These are phyloP conservation scores for Lithophane leautieri DNA, from an alignment of 2,888 invertebrate species.

Conservation along the genomic window DNA sequence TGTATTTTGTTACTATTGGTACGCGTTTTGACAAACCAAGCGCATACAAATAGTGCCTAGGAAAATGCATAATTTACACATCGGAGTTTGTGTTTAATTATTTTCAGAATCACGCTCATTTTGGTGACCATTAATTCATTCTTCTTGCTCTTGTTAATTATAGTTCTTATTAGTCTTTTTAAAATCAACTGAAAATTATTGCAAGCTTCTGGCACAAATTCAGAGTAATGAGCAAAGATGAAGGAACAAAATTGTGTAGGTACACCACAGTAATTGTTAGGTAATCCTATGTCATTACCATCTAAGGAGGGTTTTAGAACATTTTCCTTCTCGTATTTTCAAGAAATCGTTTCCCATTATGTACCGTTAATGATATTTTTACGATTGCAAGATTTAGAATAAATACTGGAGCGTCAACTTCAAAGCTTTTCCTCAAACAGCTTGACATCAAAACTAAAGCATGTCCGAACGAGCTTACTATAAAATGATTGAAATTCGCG, in stretches of 20 bases:
- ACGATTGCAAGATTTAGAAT: slow-evolving; percentile 3
- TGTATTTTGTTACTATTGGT: too few relatives aligned
- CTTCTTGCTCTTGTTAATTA: too few relatives aligned
- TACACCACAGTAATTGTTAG: neutral
- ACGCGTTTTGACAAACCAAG: too few relatives aligned
- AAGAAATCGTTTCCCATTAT: slow-evolving; percentile 1
- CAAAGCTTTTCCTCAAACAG: slow-evolving; percentile 41
- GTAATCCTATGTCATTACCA: slow-evolving; percentile 19
- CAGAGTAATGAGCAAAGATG: slow-evolving; percentile 5
- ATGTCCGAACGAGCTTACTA: slow-evolving; percentile 36
- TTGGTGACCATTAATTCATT: too few relatives aligned
- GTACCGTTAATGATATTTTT: slow-evolving; percentile 33
- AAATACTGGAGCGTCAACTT: slow-evolving; percentile 9
- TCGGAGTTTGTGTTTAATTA: too few relatives aligned
- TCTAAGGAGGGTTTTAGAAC: slow-evolving; percentile 2
- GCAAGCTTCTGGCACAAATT: neutral
- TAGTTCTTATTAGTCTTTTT: too few relatives aligned
- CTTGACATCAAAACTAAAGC: slow-evolving; percentile 45
- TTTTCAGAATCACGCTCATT: too few relatives aligned
- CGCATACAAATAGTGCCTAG: too few relatives aligned
- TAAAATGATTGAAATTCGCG: slow-evolving; percentile 50
- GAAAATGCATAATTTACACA: too few relatives aligned
- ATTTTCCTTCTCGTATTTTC: slow-evolving; percentile 14
- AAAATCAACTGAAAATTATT: neutral
- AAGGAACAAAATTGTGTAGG: neutral